Percentiles rank a stretch among this genome's conserved stretches.
Evolutionary conservation across 2,888 invertebrate genomes (phyloP).

Genomic region (Perithous albicinctus): DNA sequence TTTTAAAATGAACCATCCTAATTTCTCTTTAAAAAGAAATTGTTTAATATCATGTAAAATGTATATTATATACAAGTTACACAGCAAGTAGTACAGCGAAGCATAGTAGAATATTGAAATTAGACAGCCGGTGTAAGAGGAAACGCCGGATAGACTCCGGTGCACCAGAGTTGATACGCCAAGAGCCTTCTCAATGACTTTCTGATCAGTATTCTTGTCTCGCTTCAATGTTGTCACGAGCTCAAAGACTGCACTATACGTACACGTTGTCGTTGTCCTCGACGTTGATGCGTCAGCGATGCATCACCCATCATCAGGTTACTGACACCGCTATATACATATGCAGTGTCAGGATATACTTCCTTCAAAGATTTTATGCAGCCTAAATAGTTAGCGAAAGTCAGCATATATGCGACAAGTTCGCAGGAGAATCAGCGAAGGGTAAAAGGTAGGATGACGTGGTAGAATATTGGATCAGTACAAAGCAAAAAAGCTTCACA

Average conservation of each 20-base stretch:
- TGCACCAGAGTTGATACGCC: slow-evolving; percentile 26
- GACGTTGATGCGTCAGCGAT: slow-evolving; percentile 53
- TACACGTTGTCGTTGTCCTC: background rate
- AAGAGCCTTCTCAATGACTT: slow-evolving; percentile 42
- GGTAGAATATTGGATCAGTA: background rate
- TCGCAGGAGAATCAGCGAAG: background rate
- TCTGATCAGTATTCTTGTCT: slow-evolving; percentile 47
- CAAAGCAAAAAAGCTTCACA: too few species aligned
- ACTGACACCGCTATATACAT: slow-evolving; percentile 23
- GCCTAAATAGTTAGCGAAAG: background rate
- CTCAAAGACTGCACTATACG: slow-evolving; percentile 17
- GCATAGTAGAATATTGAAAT: background rate
- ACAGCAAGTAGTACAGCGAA: background rate
- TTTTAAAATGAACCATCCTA: too few species aligned
- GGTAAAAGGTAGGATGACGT: background rate
- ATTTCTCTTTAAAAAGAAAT: too few species aligned
- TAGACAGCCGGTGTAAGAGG: slow-evolving; percentile 1
- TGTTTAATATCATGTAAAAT: background rate
- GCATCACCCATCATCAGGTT: slow-evolving; percentile 52
- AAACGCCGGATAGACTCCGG: slow-evolving; percentile 9
- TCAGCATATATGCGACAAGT: background rate
- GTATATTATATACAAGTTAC: background rate
- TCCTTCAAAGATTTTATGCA: background rate
- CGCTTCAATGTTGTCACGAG: slow-evolving; percentile 26
- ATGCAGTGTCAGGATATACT: background rate